Base-by-base conservation (phyloP, 2,888 invertebrate species). In the Plagodis pulveraria region DNA sequence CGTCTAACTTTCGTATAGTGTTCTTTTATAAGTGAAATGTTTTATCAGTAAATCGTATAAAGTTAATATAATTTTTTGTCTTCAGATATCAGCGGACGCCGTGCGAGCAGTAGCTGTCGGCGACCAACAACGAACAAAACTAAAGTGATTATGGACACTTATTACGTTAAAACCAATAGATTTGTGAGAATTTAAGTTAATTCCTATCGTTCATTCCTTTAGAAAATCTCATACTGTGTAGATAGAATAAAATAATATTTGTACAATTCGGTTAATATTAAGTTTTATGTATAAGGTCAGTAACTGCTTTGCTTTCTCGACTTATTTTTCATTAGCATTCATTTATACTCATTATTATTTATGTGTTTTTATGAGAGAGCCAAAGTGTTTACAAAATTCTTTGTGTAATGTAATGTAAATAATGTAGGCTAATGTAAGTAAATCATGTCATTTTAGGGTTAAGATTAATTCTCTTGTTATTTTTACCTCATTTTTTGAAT, bases 81-180 rank as follows among this genome's bases (percentile, higher is more conserved):
- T 80, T 0, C 84, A 92, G 91, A 92, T 92, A 91, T 89, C 91
- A 91, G 73, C 81, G 89, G 75, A 84, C 85, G 90, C 86, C 91
- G 87, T 89, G 91, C 81, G 84, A 89, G 74, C 87, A 87, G 59
- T 86, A 86, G 84, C 84, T 71, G 71, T 76, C 89, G 88, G 89
- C 89, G 86, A 70, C 62, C 72, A 78, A 87, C 90, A 90, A 89
- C 90, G 91, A 91, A 89, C 77, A 77, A 74, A 79, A 59, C 57
- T 64, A 80, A 56, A 90, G 89, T 91, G 90, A 89, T 81, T 82
- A 76, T 47, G 76, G 87, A 90, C 89, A 86, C 85, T 87, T 49
- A 11, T 65, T 72, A 70, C 54, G 61, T 62, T 69, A 68, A 71
- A 72, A 66, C 66, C 53, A 34, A 57, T 72, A 59, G 53, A 68